Evolutionary conservation across 2,888 invertebrate genomes (phyloP).

Genomic region (Synergus gifuensis): DNA sequence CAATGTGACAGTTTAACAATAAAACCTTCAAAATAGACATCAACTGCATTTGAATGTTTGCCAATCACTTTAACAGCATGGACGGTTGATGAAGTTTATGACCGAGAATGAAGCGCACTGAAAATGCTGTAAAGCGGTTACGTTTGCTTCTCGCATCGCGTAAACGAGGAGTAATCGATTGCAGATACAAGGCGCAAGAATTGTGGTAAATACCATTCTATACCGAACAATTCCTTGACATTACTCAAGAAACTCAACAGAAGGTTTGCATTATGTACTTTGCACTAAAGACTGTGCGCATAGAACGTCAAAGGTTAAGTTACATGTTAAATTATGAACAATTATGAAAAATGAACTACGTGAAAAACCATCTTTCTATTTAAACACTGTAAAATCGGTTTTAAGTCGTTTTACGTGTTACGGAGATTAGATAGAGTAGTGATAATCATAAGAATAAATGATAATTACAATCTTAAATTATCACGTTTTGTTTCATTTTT

Average conservation of each 20-base stretch:
- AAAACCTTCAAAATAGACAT: slow-evolving; percentile 3
- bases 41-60: not conserved
- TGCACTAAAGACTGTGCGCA: not conserved
- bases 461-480: not conserved
- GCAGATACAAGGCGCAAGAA: slow-evolving; percentile 12
- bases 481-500: not conserved
- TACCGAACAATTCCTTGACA: slow-evolving; percentile 9
- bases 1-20: slow-evolving; percentile 26
- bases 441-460: not conserved
- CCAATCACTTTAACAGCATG: not conserved
- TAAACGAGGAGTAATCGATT: slow-evolving; percentile 3
- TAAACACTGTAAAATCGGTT: not conserved
- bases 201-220: slow-evolving; percentile 21
- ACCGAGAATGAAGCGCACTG: slow-evolving; percentile 19
- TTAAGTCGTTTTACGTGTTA: not conserved
- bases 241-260: slow-evolving; percentile 10
- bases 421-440: not conserved
- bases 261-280: not conserved
- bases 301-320: slow-evolving; percentile 28
- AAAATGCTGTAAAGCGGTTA: slow-evolving; percentile 35
- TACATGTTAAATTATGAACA: slow-evolving; percentile 9
- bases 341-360: not conserved
- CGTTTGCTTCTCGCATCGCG: slow-evolving; percentile 4
- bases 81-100: slow-evolving; percentile 27
- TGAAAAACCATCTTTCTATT: not conserved